phyloP scores from a whole-genome alignment of 2,888 invertebrate species.

The Tenthredo amoena region DNA sequence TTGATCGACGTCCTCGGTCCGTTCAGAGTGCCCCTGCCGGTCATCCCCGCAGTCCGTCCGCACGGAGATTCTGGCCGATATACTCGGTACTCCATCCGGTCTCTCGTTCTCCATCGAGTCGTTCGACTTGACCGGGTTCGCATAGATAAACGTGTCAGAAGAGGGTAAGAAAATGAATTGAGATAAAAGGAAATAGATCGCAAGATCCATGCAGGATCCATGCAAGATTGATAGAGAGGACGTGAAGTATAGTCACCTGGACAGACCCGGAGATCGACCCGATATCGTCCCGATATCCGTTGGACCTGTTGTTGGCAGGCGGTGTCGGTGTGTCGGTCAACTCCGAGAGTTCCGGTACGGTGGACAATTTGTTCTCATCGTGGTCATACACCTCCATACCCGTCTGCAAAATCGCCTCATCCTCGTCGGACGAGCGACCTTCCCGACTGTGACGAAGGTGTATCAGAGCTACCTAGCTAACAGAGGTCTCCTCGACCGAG shows the following conservation, averaged over 20 bases:
- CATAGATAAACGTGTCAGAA: not conserved
- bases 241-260: conserved; percentile 45
- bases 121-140: conserved; percentile 60
- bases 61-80: conserved; percentile 64
- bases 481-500: conserved; percentile 73
- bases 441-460: conserved; percentile 69
- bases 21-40: conserved; percentile 58
- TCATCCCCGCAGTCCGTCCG: conserved; percentile 59
- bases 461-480: conserved; percentile 73
- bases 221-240: not conserved
- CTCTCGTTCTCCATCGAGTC: conserved; percentile 62
- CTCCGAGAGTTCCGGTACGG: conserved; percentile 66
- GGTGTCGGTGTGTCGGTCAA: conserved; percentile 60
- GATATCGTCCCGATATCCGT: conserved; percentile 38
- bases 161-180: not conserved
- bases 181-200: not conserved
- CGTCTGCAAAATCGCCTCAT: conserved; percentile 58
- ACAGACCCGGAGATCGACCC: conserved; percentile 41
- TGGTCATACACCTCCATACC: conserved; percentile 67
- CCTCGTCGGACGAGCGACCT: conserved; percentile 59
- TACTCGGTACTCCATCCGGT: conserved; percentile 63
- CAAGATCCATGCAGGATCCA: too few relatives aligned
- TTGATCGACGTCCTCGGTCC: conserved; percentile 66
- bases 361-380: conserved; percentile 63
- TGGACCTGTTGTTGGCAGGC: conserved; percentile 31